Conservation (phyloP, 1,140 invertebrate genomes). For the Danaus melanippus region DNA sequence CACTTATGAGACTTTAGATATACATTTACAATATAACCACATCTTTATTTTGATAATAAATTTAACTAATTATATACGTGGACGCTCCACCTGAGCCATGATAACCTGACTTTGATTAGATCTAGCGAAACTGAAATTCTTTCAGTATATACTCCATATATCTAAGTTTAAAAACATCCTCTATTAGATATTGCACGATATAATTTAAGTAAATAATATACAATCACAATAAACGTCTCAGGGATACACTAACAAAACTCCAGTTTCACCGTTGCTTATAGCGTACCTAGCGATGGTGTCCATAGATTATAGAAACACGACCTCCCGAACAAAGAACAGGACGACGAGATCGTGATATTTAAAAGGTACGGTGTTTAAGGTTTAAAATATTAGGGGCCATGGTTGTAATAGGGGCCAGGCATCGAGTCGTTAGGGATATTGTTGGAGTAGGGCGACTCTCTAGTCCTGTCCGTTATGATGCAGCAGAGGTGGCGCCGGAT, state of each 20-base stretch:
- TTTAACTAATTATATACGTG: conserved; percentile 64
- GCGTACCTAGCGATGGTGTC: conserved; percentile 17
- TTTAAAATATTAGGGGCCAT: too few species aligned
- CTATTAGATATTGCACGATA: conserved; percentile 32
- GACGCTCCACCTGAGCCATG: conserved; percentile 32
- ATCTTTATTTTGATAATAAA: conserved; percentile 62
- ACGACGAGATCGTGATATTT: too few species aligned
- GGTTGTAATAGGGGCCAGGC: too few species aligned
- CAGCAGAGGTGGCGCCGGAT: conserved; percentile 72
- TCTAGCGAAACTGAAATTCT: conserved; percentile 41
- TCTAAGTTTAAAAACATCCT: conserved; percentile 9
- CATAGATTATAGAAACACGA: conserved; percentile 17
- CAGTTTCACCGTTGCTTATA: conserved; percentile 36
- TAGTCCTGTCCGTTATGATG: conserved; percentile 80
- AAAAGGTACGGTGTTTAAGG: conserved; percentile 4
- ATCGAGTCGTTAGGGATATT: too few species aligned
- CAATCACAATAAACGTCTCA: conserved; percentile 15
- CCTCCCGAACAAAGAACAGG: too few species aligned
- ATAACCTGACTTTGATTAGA: conserved; percentile 15
- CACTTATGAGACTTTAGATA: conserved; percentile 58
- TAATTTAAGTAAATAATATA: conserved; percentile 21
- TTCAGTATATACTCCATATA: conserved; percentile 27
- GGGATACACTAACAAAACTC: conserved; percentile 28
- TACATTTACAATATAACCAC: conserved; percentile 72
- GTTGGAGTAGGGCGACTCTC: conserved; percentile 12